phyloP scores from a whole-genome alignment of 2,113 vertebrate genomes.

The Trinectes maculatus region DNA sequence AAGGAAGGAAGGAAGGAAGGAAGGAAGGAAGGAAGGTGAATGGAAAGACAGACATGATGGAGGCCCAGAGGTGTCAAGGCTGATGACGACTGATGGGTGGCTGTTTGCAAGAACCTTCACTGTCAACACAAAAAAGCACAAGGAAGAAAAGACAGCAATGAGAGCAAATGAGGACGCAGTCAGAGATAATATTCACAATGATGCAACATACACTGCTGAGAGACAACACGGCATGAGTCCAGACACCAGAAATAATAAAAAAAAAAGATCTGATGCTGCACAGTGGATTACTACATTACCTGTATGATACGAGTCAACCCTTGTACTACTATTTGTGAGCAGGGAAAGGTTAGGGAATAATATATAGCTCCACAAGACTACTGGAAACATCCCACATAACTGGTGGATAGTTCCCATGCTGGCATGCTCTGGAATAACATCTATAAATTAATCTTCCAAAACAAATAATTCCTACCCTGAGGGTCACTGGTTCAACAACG shows the following conservation, averaged over 20 bases:
- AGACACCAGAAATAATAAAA: neutral
- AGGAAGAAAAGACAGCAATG: slow-evolving; percentile 59
- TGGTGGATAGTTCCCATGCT: too few species aligned
- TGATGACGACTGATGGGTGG: slow-evolving; percentile 70
- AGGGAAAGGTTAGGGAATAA: too few species aligned
- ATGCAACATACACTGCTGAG: slow-evolving; percentile 36
- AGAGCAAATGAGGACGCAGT: slow-evolving; percentile 69
- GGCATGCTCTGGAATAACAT: neutral
- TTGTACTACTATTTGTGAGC: too few species aligned
- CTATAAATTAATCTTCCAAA: too few species aligned
- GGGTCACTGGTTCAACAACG: neutral
- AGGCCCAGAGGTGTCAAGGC: slow-evolving; percentile 61
- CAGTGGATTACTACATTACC: too few species aligned
- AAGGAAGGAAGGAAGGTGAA: too few species aligned
- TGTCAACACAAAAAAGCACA: slow-evolving; percentile 77
- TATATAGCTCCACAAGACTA: neutral
- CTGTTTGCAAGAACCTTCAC: slow-evolving; percentile 80
- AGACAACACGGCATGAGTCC: slow-evolving; percentile 6
- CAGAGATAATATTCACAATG: slow-evolving; percentile 55
- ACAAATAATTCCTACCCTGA: too few species aligned
- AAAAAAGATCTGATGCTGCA: too few species aligned
- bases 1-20: slow-evolving; percentile 40
- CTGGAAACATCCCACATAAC: neutral
- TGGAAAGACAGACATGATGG: slow-evolving; percentile 64
- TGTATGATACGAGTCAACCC: too few species aligned